Base-by-base conservation (phyloP, 2,797 vertebrate species). In the Cyprinella venusta region DNA sequence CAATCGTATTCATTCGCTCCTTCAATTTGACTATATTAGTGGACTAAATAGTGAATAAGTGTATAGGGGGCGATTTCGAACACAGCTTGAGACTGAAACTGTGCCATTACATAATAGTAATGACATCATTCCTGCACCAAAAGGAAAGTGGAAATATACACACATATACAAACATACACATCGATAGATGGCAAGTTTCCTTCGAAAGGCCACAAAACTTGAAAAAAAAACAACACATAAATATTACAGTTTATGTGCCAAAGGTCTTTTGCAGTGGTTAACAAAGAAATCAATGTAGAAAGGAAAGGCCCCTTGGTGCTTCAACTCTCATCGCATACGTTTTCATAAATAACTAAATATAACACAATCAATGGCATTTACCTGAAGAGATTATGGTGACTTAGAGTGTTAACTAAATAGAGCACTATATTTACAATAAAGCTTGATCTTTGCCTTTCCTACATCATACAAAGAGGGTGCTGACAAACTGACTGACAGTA, bases 371-470 rank as follows among this genome's bases (percentile, higher is more conserved):
- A 89, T 78, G 89, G 91, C 89, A 90, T 92, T 93, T 93, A 94
- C 94, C 94, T 95, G 93, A 95, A 93, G 88, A 92, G 91, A 92
- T 85, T 94, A 93, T 91, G 92, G 78, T 89, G 90, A 88, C 69
- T 33, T 30, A 89, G 86, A 88, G 88, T 90, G 90, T 91, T 92
- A 91, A 89, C 72, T 91, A 91, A 91, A 93, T 26, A 85, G 91
- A 89, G 89, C 89, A 86, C 88, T 85, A 90, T 95, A 95, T 95
- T 93, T 96, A 96, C 95, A 96, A 93, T 89, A 93, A 89, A 90
- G 91, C 88, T 88, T 85, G 76, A 77, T 84, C 70, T 88, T 90
- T 86, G 80, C 83, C 70, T 79, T 81, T 52, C 76, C 79, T 82
- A 70, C 61, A 83, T 83, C 75, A 80, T 74, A 70, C 63, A 54